A percentile compares a stretch with the other conserved stretches of the same genome.
Conservation (phyloP, 2,113 vertebrate species). For the Callorhinus ursinus region DNA sequence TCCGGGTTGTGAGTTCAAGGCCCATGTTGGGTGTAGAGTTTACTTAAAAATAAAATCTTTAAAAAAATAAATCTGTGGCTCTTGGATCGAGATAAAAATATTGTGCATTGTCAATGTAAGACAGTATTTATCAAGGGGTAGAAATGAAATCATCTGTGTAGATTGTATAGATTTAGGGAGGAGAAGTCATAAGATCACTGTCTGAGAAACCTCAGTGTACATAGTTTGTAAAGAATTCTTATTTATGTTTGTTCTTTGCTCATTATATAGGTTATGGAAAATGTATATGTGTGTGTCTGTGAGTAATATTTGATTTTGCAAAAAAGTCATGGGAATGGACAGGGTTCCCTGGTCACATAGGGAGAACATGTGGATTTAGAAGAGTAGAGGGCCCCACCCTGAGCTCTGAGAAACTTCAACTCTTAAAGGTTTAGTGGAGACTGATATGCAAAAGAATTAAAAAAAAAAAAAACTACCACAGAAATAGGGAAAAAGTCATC, state of each 20-base stretch:
- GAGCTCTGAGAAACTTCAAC: not conserved
- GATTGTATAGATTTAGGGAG: not conserved
- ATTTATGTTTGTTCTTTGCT: not conserved
- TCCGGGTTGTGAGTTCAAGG: not conserved
- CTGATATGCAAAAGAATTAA: not conserved
- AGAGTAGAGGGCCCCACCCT: not conserved
- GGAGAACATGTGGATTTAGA: not conserved
- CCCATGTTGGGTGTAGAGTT: not conserved
- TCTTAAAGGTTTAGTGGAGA: not conserved
- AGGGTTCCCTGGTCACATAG: not conserved
- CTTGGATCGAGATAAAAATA: not conserved
- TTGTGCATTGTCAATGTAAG: not conserved
- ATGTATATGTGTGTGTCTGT: not conserved
- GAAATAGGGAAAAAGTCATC: not conserved
- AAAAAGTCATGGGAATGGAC: not conserved
- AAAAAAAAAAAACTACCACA: not conserved
- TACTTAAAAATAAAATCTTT: not conserved
- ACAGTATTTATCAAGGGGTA: not conserved
- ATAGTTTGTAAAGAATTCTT: not conserved
- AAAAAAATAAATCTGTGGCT: not conserved
- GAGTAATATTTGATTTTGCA: not conserved
- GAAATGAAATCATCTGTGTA: not conserved
- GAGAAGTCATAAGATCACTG: not conserved
- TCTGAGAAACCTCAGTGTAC: not conserved
- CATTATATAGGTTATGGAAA: not conserved